Percentiles rank a stretch among this genome's conserved stretches.
phyloP scores from a whole-genome alignment of 2,797 vertebrate species.

The Pseudomugil gertrudae region DNA sequence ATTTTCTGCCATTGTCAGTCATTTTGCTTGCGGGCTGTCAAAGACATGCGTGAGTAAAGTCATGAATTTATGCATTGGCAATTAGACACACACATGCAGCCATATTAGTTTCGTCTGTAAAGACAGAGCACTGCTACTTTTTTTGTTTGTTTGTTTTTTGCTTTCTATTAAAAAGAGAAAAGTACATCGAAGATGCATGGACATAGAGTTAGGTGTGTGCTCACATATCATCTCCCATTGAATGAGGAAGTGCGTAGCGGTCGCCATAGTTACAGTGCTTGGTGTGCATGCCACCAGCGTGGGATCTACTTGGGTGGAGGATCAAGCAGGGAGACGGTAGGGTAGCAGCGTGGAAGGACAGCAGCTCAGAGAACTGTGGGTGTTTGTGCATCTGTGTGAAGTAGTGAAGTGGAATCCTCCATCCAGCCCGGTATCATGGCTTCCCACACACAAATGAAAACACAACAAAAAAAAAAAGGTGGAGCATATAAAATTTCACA shows the following conservation, averaged over 20 bases:
- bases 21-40: constrained; percentile 66
- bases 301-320: constrained; percentile 52
- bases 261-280: constrained; percentile 73
- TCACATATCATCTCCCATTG: too few relatives aligned
- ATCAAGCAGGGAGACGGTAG: constrained; percentile 53
- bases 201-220: constrained; percentile 1
- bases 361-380: constrained; percentile 40
- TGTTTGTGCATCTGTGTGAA: constrained; percentile 31
- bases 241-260: constrained; percentile 54
- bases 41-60: constrained; percentile 55
- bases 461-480: background rate
- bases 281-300: constrained; percentile 61
- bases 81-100: constrained; percentile 45
- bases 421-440: constrained; percentile 41
- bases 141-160: background rate
- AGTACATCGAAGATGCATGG: background rate
- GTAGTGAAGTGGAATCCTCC: constrained; percentile 62
- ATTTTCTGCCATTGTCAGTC: constrained; percentile 74
- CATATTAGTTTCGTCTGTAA: constrained; percentile 37
- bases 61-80: constrained; percentile 66
- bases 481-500: constrained; percentile 32
- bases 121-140: too few relatives aligned
- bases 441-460: constrained; percentile 27
- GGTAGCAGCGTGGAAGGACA: constrained; percentile 40
- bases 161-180: background rate